Conservation (phyloP, 2,113 vertebrate species). For the Brevimyrus niger region DNA sequence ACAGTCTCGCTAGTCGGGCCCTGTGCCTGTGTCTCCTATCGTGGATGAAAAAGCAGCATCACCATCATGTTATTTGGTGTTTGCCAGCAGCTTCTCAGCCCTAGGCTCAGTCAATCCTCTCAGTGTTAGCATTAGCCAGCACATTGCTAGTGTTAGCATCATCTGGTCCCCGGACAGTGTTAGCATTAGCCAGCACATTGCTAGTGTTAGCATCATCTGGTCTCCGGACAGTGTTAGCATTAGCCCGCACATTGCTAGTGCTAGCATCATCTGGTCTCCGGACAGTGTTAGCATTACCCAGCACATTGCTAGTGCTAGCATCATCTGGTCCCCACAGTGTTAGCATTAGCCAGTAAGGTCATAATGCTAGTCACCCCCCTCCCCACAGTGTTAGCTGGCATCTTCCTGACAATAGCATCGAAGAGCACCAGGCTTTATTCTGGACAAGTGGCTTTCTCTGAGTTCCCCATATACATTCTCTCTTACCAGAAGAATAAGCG, state of each 20-base stretch:
- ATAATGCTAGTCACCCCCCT: background rate
- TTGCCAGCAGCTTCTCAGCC: background rate
- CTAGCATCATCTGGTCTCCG: background rate
- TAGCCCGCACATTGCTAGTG: background rate
- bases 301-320: background rate
- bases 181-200: background rate
- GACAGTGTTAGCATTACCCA: background rate
- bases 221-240: background rate
- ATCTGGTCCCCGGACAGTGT: background rate
- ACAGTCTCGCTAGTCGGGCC: background rate
- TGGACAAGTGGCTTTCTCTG: background rate
- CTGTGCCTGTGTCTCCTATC: background rate
- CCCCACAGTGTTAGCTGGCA: background rate
- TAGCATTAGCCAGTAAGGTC: background rate
- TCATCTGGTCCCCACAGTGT: background rate
- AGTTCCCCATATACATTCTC: background rate
- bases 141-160: background rate
- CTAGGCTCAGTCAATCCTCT: background rate
- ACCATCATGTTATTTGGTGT: background rate
- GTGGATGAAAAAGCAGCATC: background rate
- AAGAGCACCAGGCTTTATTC: background rate
- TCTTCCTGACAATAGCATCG: background rate
- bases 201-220: background rate
- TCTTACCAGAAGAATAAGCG: background rate
- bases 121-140: background rate